Conservation (phyloP, 2,113 vertebrate genomes). For the Choloepus hoffmanni region DNA sequence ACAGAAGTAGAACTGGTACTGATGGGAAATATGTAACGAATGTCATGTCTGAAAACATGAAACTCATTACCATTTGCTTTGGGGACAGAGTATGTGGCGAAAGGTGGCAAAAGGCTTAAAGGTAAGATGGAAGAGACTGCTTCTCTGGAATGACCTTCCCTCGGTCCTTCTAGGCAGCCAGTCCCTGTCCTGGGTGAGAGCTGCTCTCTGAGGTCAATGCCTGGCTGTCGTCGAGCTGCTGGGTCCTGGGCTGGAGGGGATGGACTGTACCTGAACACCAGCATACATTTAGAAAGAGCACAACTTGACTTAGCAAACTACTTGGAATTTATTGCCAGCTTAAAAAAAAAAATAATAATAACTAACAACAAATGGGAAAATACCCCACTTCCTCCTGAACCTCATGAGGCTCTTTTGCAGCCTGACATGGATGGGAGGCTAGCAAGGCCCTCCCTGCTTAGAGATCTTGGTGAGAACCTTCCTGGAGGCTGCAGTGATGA, state of each 20-base stretch:
- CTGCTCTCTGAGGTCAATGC: rapidly evolving
- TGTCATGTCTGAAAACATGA: neutral
- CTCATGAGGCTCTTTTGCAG: conserved; percentile 62
- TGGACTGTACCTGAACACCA: neutral
- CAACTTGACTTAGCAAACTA: conserved; percentile 7
- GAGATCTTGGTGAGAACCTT: neutral
- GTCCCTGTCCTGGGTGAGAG: neutral
- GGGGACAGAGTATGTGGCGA: neutral
- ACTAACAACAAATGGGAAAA: neutral
- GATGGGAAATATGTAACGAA: neutral
- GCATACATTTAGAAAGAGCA: neutral
- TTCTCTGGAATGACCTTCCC: neutral
- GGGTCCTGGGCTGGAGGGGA: rapidly evolving
- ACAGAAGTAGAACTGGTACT: neutral
- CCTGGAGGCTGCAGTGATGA: neutral
- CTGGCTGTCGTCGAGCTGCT: neutral
- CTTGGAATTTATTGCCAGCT: conserved; percentile 13
- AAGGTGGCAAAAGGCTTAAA: neutral
- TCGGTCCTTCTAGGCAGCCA: neutral
- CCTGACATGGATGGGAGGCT: neutral
- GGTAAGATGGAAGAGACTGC: neutral
- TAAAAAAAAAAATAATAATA: neutral
- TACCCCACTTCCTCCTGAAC: conserved; percentile 51
- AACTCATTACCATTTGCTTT: neutral
- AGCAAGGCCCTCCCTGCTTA: neutral